Conservation (phyloP, 2,113 vertebrate species). For the Microtus pennsylvanicus region DNA sequence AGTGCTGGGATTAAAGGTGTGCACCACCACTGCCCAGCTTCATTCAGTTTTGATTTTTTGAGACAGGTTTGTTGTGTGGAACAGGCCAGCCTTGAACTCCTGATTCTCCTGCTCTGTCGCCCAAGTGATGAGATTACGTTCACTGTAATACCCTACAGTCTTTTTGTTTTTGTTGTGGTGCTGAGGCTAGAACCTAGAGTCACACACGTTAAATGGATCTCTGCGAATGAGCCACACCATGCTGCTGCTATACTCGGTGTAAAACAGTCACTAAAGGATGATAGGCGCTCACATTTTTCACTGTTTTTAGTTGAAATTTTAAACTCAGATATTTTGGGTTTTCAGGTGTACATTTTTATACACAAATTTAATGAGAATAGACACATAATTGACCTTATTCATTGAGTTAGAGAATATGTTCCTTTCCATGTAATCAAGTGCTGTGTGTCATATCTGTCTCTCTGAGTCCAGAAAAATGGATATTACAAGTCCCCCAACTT, state of each 20-base stretch:
- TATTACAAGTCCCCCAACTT: conserved; percentile 86
- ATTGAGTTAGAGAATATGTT: conserved; percentile 19
- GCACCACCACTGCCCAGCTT: too few relatives aligned
- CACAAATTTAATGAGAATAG: neutral
- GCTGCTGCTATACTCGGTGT: too few relatives aligned
- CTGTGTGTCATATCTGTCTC: conserved; percentile 5
- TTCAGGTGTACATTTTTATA: conserved; percentile 12
- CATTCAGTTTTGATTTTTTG: neutral
- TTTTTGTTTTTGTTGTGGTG: neutral
- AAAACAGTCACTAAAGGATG: neutral
- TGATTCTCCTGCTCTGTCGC: neutral
- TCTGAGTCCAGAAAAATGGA: conserved; percentile 85
- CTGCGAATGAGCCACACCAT: neutral
- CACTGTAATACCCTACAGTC: neutral
- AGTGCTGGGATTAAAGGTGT: too few relatives aligned
- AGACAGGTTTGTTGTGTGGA: neutral
- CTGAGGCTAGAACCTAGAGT: neutral
- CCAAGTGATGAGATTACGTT: neutral
- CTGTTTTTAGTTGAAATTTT: conserved; percentile 16
- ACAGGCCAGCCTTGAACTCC: neutral
- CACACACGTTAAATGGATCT: neutral
- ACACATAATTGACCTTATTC: conserved; percentile 2
- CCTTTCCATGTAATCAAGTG: conserved; percentile 6
- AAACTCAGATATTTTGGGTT: neutral
- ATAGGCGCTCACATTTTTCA: neutral